Evolutionary conservation across 37 sponge, comb jelly and placozoan genomes (phyloP).

Genomic region (Lycopodina hypogea): DNA sequence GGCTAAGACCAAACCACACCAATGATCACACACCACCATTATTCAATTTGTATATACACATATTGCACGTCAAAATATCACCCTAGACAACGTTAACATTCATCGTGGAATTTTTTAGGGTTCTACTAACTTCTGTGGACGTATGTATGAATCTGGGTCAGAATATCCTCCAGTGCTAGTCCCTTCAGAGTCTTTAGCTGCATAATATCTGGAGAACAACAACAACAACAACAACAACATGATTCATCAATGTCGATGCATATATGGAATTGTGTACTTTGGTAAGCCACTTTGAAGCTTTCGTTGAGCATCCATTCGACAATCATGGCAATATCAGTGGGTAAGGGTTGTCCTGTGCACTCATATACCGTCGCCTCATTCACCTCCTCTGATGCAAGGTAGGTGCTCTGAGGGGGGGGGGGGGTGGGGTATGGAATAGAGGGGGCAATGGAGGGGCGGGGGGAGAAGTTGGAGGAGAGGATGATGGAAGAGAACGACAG

Average conservation of each 20-base stretch:
- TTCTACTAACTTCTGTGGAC: constrained; percentile 72
- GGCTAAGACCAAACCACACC: no score
- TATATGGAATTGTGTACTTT: constrained; percentile 33
- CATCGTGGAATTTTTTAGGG: no score
- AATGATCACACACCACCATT: no score
- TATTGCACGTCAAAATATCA: no score
- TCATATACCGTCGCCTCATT: constrained; percentile 77
- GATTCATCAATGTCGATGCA: no score
- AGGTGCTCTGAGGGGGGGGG: constrained; percentile 65
- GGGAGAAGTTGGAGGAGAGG: constrained; percentile 3
- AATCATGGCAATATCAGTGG: constrained; percentile 82
- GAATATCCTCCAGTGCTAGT: constrained; percentile 89
- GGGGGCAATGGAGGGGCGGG: constrained; percentile 17
- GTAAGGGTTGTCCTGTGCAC: constrained; percentile 95
- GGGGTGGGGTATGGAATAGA: not conserved
- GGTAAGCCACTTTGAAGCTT: constrained; percentile 70
- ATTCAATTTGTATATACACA: no score
- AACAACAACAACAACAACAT: no score
- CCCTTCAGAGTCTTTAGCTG: constrained; percentile 88
- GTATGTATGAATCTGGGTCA: constrained; percentile 81
- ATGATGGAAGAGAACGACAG: not conserved
- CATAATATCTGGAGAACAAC: constrained; percentile 54
- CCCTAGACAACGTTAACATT: no score
- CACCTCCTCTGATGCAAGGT: constrained; percentile 84
- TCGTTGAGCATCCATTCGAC: constrained; percentile 95